Evolutionary conservation across 2,888 invertebrate genomes (phyloP), one percentile per base, ranked within the genome.

Genomic region (Macrosoma leucophasiata): DNA sequence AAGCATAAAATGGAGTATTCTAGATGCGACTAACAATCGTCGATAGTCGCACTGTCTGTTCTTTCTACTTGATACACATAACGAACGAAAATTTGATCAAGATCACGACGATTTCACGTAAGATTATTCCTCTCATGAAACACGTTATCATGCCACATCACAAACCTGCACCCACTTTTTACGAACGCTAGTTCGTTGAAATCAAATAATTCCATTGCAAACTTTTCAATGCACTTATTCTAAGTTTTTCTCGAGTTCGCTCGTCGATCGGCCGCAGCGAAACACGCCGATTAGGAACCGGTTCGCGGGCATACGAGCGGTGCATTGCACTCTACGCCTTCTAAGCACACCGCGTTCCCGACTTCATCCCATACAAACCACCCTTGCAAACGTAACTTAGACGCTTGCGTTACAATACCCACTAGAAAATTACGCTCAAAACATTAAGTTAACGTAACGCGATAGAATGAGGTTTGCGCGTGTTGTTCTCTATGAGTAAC

Each of bases 271-370:
- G 61, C 56, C 55, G 62, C 63, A 55, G 71, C 67, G 61, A 64
- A 65, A 60, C 55, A 50, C 39, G 27, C 31, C 79, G 75, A 78
- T 81, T 81, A 81, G 78, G 44, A 79, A 81, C 81, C 76, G 75
- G 81, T 81, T 62, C 43, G 43, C 36, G 39, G 46, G 53, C 56
- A 59, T 66, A 61, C 48, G 62, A 52, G 56, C 58, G 58, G 68
- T 61, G 61, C 75, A 57, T 53, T 69, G 70, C 68, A 70, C 74
- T 72, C 69, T 33, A 48, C 52, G 55, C 55, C 60, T 62, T 61
- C 63, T 64, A 67, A 57, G 39, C 52, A 41, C 46, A 36, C 36
- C 44, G 44, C 58, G 70, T 66, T 65, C 44, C 56, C 50, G 37
- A 20, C 48, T 31, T 36, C 47, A 50, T 50, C 54, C 58, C 44